Conservation (phyloP, 2,797 vertebrate genomes). For the Carapus acus region DNA sequence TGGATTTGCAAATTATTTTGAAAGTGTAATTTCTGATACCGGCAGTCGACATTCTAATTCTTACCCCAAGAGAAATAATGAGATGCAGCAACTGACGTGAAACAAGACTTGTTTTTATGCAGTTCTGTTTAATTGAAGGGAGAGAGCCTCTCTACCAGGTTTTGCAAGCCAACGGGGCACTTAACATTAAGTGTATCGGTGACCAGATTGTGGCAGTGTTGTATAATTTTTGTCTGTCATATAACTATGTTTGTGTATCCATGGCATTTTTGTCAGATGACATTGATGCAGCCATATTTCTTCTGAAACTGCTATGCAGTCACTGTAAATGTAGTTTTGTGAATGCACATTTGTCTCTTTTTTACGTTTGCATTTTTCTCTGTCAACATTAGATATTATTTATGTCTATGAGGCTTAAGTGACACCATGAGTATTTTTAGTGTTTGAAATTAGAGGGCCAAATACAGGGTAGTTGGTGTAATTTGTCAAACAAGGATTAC, state of each 20-base stretch:
- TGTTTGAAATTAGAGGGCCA: neutral
- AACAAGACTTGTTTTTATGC: no score
- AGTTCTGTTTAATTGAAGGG: no score
- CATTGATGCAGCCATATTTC: constrained; percentile 58
- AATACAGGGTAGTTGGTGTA: neutral
- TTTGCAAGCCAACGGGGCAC: no score
- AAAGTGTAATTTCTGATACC: no score
- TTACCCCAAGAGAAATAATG: no score
- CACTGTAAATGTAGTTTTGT: constrained; percentile 63
- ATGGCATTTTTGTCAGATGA: constrained; percentile 59
- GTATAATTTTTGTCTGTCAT: constrained; percentile 52
- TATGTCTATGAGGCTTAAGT: constrained; percentile 48
- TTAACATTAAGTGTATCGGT: no score
- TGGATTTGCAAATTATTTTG: no score
- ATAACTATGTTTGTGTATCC: constrained; percentile 55
- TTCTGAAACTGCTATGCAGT: constrained; percentile 73
- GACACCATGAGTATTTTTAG: constrained; percentile 24
- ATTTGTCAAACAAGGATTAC: constrained; percentile 17
- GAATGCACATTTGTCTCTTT: constrained; percentile 66
- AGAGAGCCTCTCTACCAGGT: no score
- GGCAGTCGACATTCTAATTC: no score
- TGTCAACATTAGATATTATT: constrained; percentile 57
- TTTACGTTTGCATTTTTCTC: constrained; percentile 48
- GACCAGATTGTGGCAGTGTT: constrained; percentile 48
- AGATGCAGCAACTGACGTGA: no score